Base-by-base conservation (phyloP, 2,888 invertebrate genomes). In the Monochamus alternatus region DNA sequence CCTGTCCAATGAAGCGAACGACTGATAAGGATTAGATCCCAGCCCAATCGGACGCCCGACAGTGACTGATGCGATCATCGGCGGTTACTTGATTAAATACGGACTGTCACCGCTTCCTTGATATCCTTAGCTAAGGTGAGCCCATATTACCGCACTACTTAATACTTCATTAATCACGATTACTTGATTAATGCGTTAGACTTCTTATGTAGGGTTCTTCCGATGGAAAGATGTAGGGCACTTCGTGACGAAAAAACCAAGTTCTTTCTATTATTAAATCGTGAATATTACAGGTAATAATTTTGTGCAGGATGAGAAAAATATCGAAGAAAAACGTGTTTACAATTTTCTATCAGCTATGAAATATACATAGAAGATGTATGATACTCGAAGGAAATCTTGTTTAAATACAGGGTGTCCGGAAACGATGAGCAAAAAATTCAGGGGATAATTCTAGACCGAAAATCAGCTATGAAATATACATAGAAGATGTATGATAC, bases 31-130 rank as follows among this genome's bases (percentile, higher is more conserved):
- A 87, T 87, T 88, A 87, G 85, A 85, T 84, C 82, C 84, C 81
- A 78, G 79, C 80, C 85, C 86, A 85, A 86, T 86, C 86, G 85
- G 83, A 83, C 84, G 80, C 77, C 80, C 84, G 87, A 87, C 88
- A 87, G 86, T 88, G 88, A 88, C 87, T 87, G 87, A 88, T 88
- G 87, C 85, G 86, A 86, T 86, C 86, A 87, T 87, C 86, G 86
- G 86, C 79, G 86, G 86, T 86, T 84, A 82, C 86, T 87, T 87
- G 88, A 88, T 88, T 88, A 87, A 87, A 87, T 79, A 86, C 84
- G 86, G 83, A 86, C 86, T 85, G 86, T 86, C 87, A 81, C 84
- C 81, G 82, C 81, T 81, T 80, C 80, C 81, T 80, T 78, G 81
- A 80, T 78, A 79, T 79, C 76, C 72, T 73, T 67, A 73, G 74